A percentile compares a stretch with the other conserved stretches of the same genome.
These are phyloP conservation scores for Barbus barbus DNA, from an alignment of 2,113 vertebrate species.

Conservation along the genomic window DNA sequence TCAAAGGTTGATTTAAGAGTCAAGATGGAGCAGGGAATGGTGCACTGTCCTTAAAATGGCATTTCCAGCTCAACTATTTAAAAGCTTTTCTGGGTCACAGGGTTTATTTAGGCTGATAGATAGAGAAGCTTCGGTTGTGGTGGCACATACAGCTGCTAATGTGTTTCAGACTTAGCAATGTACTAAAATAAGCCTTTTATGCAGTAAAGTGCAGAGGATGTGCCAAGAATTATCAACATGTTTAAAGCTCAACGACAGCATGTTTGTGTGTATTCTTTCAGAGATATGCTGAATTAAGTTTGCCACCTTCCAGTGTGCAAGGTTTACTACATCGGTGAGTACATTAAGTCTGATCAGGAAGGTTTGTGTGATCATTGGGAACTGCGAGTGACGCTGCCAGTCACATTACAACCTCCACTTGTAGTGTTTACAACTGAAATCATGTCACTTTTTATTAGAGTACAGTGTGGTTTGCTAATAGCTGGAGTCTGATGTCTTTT, in stretches of 20 bases:
- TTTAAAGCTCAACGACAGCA: constrained; percentile 12
- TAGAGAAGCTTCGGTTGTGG: background rate
- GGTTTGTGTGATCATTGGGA: background rate
- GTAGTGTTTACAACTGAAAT: no score
- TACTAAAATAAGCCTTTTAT: background rate
- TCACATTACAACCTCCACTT: background rate
- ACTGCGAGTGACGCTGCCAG: background rate
- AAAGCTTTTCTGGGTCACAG: constrained; percentile 24
- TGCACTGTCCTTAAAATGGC: background rate
- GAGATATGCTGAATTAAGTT: constrained; percentile 86
- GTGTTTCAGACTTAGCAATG: background rate
- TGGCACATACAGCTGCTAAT: background rate
- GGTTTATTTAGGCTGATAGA: constrained; percentile 33
- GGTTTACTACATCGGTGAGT: constrained; percentile 85
- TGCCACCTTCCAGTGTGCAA: constrained; percentile 80
- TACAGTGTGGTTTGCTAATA: background rate
- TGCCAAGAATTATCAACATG: background rate
- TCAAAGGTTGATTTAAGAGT: constrained; percentile 5
- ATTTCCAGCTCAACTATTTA: constrained; percentile 12
- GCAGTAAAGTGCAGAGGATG: background rate
- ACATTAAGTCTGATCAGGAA: background rate
- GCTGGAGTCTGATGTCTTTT: background rate
- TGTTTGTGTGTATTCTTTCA: constrained; percentile 59
- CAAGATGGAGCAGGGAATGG: background rate
- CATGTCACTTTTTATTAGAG: no score